phyloP scores from a whole-genome alignment of 2,888 invertebrate species.

The Pyrochroa serraticornis region DNA sequence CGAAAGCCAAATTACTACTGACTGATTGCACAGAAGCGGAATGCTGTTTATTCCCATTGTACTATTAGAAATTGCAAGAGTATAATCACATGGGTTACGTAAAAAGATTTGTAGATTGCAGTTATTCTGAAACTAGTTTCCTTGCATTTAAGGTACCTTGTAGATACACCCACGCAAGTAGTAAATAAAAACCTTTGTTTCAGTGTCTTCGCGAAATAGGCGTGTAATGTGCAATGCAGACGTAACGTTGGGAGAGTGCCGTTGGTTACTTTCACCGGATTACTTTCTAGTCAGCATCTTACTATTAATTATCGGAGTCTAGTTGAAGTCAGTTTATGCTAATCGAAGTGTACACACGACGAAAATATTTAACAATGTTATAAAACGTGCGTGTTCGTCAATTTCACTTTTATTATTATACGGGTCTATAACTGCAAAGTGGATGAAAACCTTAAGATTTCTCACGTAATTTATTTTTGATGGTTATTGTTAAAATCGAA shows the following conservation, averaged over 20 bases:
- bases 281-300: constrained; percentile 33
- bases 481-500: neutral
- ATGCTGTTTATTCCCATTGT: too few relatives aligned
- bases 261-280: constrained; percentile 33
- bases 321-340: neutral
- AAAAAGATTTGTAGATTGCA: too few relatives aligned
- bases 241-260: constrained; percentile 26
- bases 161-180: too few relatives aligned
- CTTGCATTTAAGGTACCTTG: too few relatives aligned
- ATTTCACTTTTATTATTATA: too few relatives aligned
- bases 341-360: neutral
- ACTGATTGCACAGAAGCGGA: too few relatives aligned
- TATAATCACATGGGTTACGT: too few relatives aligned
- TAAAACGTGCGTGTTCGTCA: neutral
- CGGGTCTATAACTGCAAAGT: too few relatives aligned
- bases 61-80: too few relatives aligned
- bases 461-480: constrained; percentile 11
- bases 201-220: constrained; percentile 7
- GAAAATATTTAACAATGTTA: neutral
- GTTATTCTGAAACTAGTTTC: too few relatives aligned
- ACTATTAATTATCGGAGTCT: constrained; percentile 7
- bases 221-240: constrained; percentile 18
- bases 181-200: neutral
- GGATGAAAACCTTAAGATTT: neutral
- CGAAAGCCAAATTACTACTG: too few relatives aligned